These are phyloP conservation scores for Ailurus styani DNA, from an alignment of 2,113 vertebrate species.

Conservation along the genomic window DNA sequence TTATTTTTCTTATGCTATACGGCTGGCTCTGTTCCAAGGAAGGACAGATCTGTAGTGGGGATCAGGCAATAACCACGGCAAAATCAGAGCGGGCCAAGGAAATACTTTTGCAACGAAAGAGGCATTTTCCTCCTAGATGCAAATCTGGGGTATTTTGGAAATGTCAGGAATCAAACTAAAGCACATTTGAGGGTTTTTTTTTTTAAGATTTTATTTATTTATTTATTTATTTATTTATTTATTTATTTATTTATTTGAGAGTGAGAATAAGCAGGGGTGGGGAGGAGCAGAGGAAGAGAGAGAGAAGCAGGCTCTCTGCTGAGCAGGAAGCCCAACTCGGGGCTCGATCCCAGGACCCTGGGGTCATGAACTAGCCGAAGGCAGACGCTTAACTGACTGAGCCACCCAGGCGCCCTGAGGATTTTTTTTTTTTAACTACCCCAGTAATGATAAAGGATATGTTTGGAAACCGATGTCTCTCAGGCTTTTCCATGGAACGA, in stretches of 20 bases:
- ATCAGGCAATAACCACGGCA: background rate
- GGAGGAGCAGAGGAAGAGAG: too few relatives aligned
- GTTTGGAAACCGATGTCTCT: background rate
- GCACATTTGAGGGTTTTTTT: background rate
- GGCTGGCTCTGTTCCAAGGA: conserved; percentile 27
- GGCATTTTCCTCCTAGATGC: background rate
- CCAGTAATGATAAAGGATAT: background rate
- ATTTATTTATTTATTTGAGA: too few relatives aligned
- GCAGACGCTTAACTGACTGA: too few relatives aligned
- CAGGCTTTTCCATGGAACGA: background rate
- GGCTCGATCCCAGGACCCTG: too few relatives aligned
- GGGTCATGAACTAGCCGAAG: too few relatives aligned
- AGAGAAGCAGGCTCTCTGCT: too few relatives aligned
- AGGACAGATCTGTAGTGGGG: background rate
- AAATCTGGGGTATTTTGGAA: background rate
- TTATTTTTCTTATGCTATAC: background rate
- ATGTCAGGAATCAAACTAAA: background rate
- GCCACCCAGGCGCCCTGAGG: too few relatives aligned
- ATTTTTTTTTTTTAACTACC: background rate
- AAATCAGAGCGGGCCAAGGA: background rate
- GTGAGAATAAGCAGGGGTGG: too few relatives aligned
- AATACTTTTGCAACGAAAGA: background rate
- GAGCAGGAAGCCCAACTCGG: too few relatives aligned
- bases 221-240: too few relatives aligned
- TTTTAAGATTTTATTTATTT: background rate